These are phyloP conservation scores for Gobio gobio DNA, from an alignment of 2,113 vertebrate genomes.

Conservation along the genomic window DNA sequence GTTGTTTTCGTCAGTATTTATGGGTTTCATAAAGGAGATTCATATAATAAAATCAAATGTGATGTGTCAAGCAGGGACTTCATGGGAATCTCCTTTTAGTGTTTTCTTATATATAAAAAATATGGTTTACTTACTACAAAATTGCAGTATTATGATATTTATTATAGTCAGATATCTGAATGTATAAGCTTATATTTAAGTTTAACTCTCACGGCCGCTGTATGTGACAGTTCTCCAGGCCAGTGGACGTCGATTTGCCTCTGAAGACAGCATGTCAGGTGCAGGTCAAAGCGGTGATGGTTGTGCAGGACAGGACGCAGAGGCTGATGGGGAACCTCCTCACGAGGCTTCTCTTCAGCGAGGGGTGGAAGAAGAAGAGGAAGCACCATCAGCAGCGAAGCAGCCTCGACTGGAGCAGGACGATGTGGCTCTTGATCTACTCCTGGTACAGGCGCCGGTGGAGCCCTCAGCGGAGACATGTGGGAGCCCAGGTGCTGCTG, in stretches of 20 bases:
- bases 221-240: neutral
- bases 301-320: slow-evolving; percentile 62
- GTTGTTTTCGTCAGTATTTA: neutral
- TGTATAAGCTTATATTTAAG: too few relatives aligned
- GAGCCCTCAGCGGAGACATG: slow-evolving; percentile 17
- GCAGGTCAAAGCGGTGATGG: slow-evolving; percentile 53
- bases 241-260: neutral
- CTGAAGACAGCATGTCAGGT: slow-evolving; percentile 63
- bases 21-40: neutral
- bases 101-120: neutral
- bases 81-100: neutral
- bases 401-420: slow-evolving; percentile 57
- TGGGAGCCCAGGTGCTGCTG: neutral
- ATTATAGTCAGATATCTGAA: neutral
- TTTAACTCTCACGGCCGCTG: neutral
- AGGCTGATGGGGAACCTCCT: slow-evolving; percentile 70
- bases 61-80: neutral
- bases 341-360: slow-evolving; percentile 36
- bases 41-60: neutral
- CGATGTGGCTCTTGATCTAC: slow-evolving; percentile 12
- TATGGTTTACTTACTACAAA: neutral
- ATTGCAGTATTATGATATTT: neutral
- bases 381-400: slow-evolving; percentile 61
- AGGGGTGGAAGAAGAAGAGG: slow-evolving; percentile 46
- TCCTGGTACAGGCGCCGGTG: neutral